Evolutionary conservation across 2,797 vertebrate genomes (phyloP).

Genomic region (Danio aesculapii): DNA sequence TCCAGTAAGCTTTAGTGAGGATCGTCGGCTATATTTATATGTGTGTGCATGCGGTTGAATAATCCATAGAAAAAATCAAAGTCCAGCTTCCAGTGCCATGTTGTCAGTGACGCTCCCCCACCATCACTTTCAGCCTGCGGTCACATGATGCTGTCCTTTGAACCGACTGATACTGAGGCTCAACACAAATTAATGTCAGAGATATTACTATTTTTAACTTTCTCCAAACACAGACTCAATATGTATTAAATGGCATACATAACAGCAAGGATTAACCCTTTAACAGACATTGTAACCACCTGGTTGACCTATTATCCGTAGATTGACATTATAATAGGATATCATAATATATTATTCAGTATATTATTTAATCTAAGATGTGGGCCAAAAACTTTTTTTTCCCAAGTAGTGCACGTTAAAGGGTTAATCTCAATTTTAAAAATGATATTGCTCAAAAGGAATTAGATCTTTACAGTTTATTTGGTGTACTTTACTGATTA

Average conservation of each 20-base stretch:
- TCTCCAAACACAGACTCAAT: background rate
- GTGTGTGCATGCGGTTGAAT: conserved; percentile 56
- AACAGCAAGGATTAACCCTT: background rate
- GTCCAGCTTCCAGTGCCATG: conserved; percentile 79
- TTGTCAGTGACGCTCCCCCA: conserved; percentile 69
- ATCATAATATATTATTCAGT: too few species aligned
- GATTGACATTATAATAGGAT: too few species aligned
- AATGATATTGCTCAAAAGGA: background rate
- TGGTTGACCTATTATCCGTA: too few species aligned
- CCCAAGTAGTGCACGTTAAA: too few species aligned
- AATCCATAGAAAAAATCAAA: conserved; percentile 73
- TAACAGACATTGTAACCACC: too few species aligned
- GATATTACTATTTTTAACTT: background rate
- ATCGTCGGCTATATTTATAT: conserved; percentile 67
- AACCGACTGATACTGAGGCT: conserved; percentile 24
- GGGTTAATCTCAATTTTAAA: too few species aligned
- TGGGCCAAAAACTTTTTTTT: too few species aligned
- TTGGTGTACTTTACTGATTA: background rate
- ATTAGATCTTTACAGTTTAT: background rate
- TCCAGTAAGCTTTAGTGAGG: conserved; percentile 53
- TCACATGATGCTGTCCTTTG: conserved; percentile 57
- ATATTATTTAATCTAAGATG: too few species aligned
- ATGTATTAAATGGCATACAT: background rate
- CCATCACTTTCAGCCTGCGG: conserved; percentile 11
- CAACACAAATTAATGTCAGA: background rate